phyloP scores from a whole-genome alignment of 2,888 invertebrate genomes.

The Vanessa cardui region DNA sequence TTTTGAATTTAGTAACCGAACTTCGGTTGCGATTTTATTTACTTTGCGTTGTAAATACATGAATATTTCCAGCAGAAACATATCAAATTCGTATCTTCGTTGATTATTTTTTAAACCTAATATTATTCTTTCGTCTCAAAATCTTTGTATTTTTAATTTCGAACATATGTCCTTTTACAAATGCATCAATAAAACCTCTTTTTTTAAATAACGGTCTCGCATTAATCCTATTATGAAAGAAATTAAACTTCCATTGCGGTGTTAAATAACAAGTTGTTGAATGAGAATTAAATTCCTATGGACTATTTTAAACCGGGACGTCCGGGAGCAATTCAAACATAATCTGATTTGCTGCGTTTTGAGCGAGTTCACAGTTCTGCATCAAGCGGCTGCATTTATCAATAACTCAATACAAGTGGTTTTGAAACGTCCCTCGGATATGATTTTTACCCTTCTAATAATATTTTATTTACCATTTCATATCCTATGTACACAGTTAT shows the following conservation, averaged over 20 bases:
- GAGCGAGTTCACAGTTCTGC: slow-evolving; percentile 17
- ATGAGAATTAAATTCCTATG: slow-evolving; percentile 22
- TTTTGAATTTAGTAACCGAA: no score
- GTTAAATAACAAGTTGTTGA: slow-evolving; percentile 13
- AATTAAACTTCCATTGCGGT: slow-evolving; percentile 14
- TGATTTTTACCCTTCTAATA: slow-evolving; percentile 5
- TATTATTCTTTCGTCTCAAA: no score
- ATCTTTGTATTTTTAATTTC: no score
- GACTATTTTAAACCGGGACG: slow-evolving; percentile 26
- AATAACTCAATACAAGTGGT: slow-evolving; percentile 17
- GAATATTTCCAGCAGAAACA: no score
- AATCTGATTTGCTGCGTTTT: slow-evolving; percentile 25
- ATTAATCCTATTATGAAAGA: not conserved
- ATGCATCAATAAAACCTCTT: no score
- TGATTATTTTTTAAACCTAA: no score
- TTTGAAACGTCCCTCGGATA: not conserved
- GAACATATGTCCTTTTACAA: no score
- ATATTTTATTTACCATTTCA: not conserved
- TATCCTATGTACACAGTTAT: not conserved
- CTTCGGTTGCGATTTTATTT: no score
- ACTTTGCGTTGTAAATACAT: no score
- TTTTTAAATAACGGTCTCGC: not conserved
- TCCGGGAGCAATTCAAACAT: slow-evolving; percentile 26
- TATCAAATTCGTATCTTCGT: no score
- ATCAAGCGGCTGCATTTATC: slow-evolving; percentile 10